These are phyloP conservation scores for Parotocinclus haroldoi DNA, from an alignment of 2,797 vertebrate species.

Conservation along the genomic window DNA sequence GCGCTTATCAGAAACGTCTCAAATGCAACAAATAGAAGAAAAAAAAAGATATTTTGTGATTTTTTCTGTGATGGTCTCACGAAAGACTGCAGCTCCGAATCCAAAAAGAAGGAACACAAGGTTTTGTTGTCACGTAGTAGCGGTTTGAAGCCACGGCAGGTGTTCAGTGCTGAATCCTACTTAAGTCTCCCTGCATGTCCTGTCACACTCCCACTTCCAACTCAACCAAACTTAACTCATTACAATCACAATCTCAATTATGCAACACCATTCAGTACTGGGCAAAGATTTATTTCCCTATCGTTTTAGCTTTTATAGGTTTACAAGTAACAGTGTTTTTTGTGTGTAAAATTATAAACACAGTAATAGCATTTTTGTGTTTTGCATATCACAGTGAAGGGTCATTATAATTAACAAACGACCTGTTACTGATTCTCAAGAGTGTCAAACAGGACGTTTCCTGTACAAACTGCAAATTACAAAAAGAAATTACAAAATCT, in stretches of 20 bases:
- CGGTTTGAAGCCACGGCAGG: conserved; percentile 32
- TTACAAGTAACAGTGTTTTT: no score
- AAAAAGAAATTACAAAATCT: no score
- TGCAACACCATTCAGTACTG: no score
- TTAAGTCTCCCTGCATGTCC: conserved; percentile 12
- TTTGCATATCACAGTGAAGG: no score
- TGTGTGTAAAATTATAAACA: no score
- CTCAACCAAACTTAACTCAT: conserved; percentile 2
- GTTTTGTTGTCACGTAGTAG: conserved; percentile 30
- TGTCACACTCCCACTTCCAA: conserved; percentile 22
- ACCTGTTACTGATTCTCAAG: no score
- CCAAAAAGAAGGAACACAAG: conserved; percentile 9
- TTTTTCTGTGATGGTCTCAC: conserved; percentile 23
- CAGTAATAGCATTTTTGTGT: no score
- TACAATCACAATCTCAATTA: conserved; percentile 4
- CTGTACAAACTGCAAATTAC: no score
- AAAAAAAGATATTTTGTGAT: not conserved
- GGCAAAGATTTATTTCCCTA: no score
- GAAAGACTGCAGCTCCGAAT: conserved; percentile 10
- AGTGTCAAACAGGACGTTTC: no score
- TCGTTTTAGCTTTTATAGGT: no score
- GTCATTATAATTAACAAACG: no score
- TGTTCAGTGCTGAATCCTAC: conserved; percentile 33
- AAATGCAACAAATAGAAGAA: conserved; percentile 16
- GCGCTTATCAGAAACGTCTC: conserved; percentile 30